Evolutionary conservation across 2,797 vertebrate genomes (phyloP).

Genomic region (Peromyscus eremicus): DNA sequence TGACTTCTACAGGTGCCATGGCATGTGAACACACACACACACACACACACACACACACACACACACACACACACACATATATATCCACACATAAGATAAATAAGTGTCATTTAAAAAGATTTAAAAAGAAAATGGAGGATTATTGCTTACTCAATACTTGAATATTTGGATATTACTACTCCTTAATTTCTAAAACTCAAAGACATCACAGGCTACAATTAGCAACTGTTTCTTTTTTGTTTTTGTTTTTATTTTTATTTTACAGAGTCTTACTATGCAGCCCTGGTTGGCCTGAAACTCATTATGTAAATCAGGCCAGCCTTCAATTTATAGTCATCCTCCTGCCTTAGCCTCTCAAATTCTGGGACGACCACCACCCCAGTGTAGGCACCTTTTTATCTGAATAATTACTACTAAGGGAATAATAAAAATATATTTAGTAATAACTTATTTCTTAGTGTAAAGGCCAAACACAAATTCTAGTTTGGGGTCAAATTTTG

Average conservation of each 20-base stretch:
- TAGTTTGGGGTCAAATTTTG: slow-evolving; percentile 53
- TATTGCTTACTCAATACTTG: slow-evolving; percentile 60
- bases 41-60: no score
- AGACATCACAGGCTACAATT: background rate
- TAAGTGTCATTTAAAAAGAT: background rate
- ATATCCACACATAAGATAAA: background rate
- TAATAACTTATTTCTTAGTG: slow-evolving; percentile 15
- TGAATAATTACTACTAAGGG: slow-evolving; percentile 37
- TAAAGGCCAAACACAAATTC: slow-evolving; percentile 45
- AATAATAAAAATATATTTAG: slow-evolving; percentile 50
- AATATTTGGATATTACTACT: slow-evolving; percentile 31
- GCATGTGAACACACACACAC: background rate
- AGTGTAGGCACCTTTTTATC: background rate
- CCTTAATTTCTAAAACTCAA: slow-evolving; percentile 48
- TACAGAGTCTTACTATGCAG: background rate
- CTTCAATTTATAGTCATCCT: background rate
- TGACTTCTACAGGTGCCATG: background rate
- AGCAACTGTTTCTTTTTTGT: background rate
- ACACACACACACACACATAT: no score
- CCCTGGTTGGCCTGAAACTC: background rate
- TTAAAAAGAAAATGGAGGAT: slow-evolving; percentile 18
- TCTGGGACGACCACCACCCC: background rate
- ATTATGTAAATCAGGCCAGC: background rate
- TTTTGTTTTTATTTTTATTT: background rate
- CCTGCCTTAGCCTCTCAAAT: background rate